Evolutionary conservation across 2,888 invertebrate species (phyloP).

Genomic region (Agonum fuliginosum): DNA sequence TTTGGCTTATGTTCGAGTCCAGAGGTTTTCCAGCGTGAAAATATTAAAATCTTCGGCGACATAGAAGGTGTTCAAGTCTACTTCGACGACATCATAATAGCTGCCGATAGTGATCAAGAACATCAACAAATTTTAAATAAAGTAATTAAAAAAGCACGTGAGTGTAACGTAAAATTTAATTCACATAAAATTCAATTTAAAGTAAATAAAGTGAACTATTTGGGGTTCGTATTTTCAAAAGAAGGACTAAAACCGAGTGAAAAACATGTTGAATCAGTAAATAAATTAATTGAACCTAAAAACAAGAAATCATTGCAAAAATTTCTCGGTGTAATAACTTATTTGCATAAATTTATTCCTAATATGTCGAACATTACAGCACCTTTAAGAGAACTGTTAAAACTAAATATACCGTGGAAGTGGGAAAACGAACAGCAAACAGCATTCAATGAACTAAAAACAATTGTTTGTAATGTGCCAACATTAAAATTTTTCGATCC

Average conservation of each 20-base stretch:
- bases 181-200: conserved; percentile 33
- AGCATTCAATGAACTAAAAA: background rate
- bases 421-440: background rate
- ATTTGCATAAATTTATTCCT: conserved; percentile 36
- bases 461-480: too few species aligned
- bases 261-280: conserved; percentile 4
- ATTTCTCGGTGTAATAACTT: conserved; percentile 37
- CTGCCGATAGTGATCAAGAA: conserved; percentile 48
- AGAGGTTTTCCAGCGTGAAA: conserved; percentile 61
- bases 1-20: conserved; percentile 61
- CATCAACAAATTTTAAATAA: conserved; percentile 22
- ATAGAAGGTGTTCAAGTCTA: conserved; percentile 62
- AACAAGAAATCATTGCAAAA: conserved; percentile 25
- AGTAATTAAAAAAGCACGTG: conserved; percentile 43
- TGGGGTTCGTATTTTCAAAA: background rate
- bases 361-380: conserved; percentile 32
- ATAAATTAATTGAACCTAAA: background rate
- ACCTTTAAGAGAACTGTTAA: conserved; percentile 25
- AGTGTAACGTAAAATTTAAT: conserved; percentile 44
- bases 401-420: conserved; percentile 14
- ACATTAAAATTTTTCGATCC: conserved; percentile 22
- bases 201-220: background rate
- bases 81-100: conserved; percentile 63
- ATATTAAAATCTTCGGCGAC: conserved; percentile 60
- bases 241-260: background rate